These are phyloP conservation scores for Garrulus glandarius DNA, from an alignment of 2,797 vertebrate species.

Conservation along the genomic window DNA sequence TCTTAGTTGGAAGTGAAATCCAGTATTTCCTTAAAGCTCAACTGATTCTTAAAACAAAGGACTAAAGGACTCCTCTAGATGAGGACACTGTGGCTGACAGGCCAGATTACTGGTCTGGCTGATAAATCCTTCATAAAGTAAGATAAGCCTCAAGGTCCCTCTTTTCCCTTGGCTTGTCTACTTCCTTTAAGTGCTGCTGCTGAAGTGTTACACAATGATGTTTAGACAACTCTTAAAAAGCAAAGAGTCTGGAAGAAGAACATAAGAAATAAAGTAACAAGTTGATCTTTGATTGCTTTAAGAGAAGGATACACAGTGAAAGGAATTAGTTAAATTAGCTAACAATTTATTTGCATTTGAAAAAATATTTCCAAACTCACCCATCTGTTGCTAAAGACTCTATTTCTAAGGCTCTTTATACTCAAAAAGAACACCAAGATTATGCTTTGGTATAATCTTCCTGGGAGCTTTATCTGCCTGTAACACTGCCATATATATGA, in stretches of 20 bases:
- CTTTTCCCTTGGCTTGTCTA: not conserved
- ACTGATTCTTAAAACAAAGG: not conserved
- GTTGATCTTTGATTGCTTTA: not conserved
- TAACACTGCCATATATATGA: not conserved
- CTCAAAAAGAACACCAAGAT: not conserved
- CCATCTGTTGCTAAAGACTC: not conserved
- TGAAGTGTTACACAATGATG: not conserved
- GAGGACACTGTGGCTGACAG: not conserved
- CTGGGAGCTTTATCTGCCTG: not conserved
- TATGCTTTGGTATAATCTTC: not conserved
- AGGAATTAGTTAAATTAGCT: not conserved
- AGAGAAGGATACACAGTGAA: not conserved
- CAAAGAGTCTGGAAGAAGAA: not conserved
- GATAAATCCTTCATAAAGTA: not conserved
- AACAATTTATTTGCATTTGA: not conserved
- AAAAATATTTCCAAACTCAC: not conserved
- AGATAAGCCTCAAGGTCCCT: not conserved
- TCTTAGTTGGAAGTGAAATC: not conserved
- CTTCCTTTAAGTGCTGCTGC: not conserved
- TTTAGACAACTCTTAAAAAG: not conserved
- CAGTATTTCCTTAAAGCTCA: not conserved
- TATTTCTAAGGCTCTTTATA: not conserved
- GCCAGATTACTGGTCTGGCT: not conserved
- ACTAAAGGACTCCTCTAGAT: not conserved
- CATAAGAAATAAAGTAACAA: not conserved